Evolutionary conservation across 2,113 vertebrate genomes (phyloP).

Genomic region (Butorides virescens): DNA sequence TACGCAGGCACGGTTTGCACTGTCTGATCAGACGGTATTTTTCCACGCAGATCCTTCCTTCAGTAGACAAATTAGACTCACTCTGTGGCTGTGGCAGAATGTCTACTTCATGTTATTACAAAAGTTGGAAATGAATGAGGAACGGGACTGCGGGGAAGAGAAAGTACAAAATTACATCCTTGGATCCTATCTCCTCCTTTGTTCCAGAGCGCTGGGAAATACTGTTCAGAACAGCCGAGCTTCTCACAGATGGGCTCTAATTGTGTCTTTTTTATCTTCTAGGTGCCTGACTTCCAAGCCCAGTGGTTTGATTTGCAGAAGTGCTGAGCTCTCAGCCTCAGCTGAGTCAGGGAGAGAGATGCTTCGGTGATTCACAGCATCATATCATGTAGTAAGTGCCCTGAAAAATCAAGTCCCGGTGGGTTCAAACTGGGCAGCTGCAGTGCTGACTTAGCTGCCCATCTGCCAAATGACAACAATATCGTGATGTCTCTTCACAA

Average conservation of each 20-base stretch:
- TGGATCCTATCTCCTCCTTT: neutral
- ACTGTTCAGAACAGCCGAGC: neutral
- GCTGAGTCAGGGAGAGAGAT: neutral
- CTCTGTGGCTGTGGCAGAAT: neutral
- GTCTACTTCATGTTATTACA: neutral
- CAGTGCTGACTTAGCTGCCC: neutral
- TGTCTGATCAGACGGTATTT: neutral
- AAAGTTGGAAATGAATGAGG: neutral
- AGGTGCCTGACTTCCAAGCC: neutral
- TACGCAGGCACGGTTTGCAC: neutral
- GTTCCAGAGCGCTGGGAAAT: neutral
- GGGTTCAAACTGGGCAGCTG: neutral
- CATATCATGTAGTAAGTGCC: neutral
- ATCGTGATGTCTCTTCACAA: neutral
- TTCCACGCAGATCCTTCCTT: neutral
- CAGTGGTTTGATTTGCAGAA: neutral
- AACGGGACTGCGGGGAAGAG: neutral
- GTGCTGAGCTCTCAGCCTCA: neutral
- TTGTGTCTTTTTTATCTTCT: neutral
- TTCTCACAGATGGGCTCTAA: neutral
- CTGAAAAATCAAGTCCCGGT: neutral
- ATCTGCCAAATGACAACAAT: neutral
- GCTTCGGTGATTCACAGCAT: slow-evolving; percentile 6
- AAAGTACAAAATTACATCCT: neutral
- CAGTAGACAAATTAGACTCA: neutral